Evolutionary conservation across 2,113 vertebrate genomes (phyloP).

Genomic region (Melospiza georgiana): DNA sequence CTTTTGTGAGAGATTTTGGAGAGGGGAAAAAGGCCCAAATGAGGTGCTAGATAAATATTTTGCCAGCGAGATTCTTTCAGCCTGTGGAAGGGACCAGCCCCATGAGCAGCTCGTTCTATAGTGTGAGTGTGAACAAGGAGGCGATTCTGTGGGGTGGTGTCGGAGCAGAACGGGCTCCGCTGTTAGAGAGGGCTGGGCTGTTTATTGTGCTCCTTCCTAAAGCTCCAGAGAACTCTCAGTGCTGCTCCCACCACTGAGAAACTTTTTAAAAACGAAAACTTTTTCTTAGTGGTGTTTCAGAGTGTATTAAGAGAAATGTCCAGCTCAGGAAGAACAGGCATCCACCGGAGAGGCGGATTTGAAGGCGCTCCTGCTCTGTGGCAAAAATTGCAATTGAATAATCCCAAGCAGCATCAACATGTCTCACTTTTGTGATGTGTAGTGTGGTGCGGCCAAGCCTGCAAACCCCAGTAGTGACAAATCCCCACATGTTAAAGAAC

Average conservation of each 20-base stretch:
- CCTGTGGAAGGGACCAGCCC: neutral
- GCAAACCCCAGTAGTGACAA: neutral
- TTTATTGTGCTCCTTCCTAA: neutral
- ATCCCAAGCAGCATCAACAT: fast-evolving
- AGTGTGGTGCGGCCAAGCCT: neutral
- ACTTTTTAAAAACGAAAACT: neutral
- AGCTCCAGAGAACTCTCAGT: neutral
- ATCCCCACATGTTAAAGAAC: fast-evolving
- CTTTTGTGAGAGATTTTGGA: constrained; percentile 1
- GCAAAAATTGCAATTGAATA: neutral
- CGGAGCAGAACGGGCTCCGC: neutral
- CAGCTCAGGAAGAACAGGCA: neutral
- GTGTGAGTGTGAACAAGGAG: neutral
- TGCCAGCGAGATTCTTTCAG: neutral
- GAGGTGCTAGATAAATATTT: constrained; percentile 49
- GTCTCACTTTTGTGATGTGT: neutral
- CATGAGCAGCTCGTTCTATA: neutral
- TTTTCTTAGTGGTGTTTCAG: neutral
- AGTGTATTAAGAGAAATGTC: neutral
- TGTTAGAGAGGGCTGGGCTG: neutral
- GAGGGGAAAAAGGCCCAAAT: neutral
- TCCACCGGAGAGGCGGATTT: fast-evolving
- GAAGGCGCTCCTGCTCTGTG: neutral
- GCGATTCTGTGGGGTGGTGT: neutral
- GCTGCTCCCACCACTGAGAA: neutral